These are phyloP conservation scores for Neodontobutis hainanensis DNA, from an alignment of 2,113 vertebrate genomes.

Conservation along the genomic window DNA sequence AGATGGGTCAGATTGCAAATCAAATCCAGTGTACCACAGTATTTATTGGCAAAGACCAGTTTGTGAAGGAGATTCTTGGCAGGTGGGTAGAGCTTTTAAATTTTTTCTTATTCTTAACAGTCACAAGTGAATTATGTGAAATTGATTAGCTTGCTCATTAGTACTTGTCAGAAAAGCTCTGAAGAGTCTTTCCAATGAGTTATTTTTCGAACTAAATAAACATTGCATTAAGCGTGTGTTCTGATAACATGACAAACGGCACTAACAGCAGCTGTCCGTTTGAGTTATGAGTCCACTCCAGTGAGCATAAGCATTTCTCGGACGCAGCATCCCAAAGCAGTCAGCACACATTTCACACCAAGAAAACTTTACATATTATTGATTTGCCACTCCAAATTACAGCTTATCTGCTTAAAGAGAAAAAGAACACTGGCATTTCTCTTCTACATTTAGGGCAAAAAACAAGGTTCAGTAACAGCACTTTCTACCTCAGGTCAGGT, in stretches of 20 bases:
- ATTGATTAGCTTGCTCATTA: constrained; percentile 38
- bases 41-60: constrained; percentile 81
- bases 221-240: constrained; percentile 29
- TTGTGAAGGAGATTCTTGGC: constrained; percentile 88
- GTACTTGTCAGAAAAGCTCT: constrained; percentile 24
- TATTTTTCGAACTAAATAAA: constrained; percentile 36
- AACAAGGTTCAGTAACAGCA: constrained; percentile 75
- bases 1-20: constrained; percentile 72
- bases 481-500: constrained; percentile 80
- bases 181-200: constrained; percentile 23
- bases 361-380: constrained; percentile 58
- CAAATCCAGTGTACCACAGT: constrained; percentile 72
- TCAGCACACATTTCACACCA: constrained; percentile 26
- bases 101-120: constrained; percentile 1
- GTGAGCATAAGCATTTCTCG: constrained; percentile 53
- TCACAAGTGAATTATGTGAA: constrained; percentile 15
- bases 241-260: constrained; percentile 25
- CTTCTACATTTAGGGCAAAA: constrained; percentile 71
- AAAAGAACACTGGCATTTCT: constrained; percentile 61
- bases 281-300: constrained; percentile 44
- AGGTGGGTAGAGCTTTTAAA: constrained; percentile 75
- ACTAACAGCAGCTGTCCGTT: constrained; percentile 44
- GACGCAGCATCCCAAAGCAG: constrained; percentile 10
- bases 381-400: constrained; percentile 75
- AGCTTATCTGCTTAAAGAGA: constrained; percentile 79